A percentile compares a stretch with the other conserved stretches of the same genome.
phyloP scores from a whole-genome alignment of 2,797 vertebrate species.

The Epinephelus malabaricus region DNA sequence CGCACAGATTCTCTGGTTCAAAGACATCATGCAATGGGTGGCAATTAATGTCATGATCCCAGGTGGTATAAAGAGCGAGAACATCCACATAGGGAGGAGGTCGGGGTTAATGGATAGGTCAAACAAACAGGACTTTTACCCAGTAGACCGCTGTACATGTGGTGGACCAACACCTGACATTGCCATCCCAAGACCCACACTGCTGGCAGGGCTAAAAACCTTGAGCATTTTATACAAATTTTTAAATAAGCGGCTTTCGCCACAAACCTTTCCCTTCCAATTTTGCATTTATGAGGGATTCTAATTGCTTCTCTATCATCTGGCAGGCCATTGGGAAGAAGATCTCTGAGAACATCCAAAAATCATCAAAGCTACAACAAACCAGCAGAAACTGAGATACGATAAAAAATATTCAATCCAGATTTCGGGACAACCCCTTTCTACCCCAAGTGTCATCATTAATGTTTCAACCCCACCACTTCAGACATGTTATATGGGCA shows the following conservation, averaged over 20 bases:
- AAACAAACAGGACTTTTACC: too few relatives aligned
- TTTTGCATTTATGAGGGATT: constrained; percentile 34
- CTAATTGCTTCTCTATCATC: constrained; percentile 30
- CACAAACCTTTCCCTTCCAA: constrained; percentile 6
- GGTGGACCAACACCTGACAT: neutral
- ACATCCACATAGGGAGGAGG: too few relatives aligned
- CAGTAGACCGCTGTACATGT: neutral
- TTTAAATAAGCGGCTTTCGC: neutral
- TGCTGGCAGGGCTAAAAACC: neutral
- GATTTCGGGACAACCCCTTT: constrained; percentile 41
- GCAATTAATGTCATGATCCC: too few relatives aligned
- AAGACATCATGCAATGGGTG: too few relatives aligned
- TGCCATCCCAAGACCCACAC: neutral
- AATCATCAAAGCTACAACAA: constrained; percentile 54
- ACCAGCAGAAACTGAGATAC: constrained; percentile 28
- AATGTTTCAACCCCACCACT: constrained; percentile 44
- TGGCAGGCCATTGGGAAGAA: constrained; percentile 12
- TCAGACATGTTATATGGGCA: constrained; percentile 43
- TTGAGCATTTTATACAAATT: too few relatives aligned
- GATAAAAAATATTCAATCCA: constrained; percentile 51
- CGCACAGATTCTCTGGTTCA: too few relatives aligned
- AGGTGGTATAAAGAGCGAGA: too few relatives aligned
- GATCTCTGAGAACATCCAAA: constrained; percentile 21
- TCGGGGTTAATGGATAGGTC: too few relatives aligned
- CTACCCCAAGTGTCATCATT: constrained; percentile 26